Evolutionary conservation across 2,888 invertebrate genomes (phyloP).

Genomic region (Trichopoda pennipes): DNA sequence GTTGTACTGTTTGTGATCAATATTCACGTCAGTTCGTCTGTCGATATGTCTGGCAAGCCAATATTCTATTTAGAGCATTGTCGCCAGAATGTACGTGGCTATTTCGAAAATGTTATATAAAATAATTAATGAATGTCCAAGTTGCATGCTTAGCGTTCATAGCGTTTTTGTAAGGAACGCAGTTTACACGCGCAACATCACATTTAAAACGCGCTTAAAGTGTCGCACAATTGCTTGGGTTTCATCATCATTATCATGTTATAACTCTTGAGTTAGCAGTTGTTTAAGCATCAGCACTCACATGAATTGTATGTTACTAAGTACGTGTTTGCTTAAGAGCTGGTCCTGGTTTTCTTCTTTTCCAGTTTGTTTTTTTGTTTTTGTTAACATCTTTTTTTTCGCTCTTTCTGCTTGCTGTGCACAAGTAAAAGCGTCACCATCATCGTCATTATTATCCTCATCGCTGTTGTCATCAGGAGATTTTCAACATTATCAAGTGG

Average conservation of each 20-base stretch:
- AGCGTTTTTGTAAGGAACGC: slow-evolving; percentile 70
- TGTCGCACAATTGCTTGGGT: slow-evolving; percentile 64
- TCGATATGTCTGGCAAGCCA: slow-evolving; percentile 28
- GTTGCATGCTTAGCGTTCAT: slow-evolving; percentile 70
- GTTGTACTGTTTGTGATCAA: slow-evolving; percentile 29
- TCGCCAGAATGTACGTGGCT: slow-evolving; percentile 79
- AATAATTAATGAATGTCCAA: slow-evolving; percentile 80
- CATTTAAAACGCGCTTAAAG: slow-evolving; percentile 66
- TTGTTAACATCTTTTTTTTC: slow-evolving; percentile 3
- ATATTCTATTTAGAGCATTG: slow-evolving; percentile 65
- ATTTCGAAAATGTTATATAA: slow-evolving; percentile 79
- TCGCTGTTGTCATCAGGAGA: slow-evolving; percentile 38
- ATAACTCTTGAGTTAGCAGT: neutral
- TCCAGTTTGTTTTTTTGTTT: neutral
- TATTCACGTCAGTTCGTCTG: slow-evolving; percentile 23
- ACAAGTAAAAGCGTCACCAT: slow-evolving; percentile 61
- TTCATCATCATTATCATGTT: slow-evolving; percentile 20
- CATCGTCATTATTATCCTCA: slow-evolving; percentile 53
- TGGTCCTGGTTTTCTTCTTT: slow-evolving; percentile 48
- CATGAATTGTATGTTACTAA: slow-evolving; percentile 12
- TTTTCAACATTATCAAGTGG: slow-evolving; percentile 58
- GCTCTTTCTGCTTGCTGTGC: slow-evolving; percentile 10
- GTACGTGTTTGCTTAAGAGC: slow-evolving; percentile 21
- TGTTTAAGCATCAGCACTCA: slow-evolving; percentile 22
- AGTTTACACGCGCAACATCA: slow-evolving; percentile 70